Percentiles rank a stretch among this genome's conserved stretches.
phyloP scores from a whole-genome alignment of 1,140 invertebrate genomes.

The Galendromus occidentalis region DNA sequence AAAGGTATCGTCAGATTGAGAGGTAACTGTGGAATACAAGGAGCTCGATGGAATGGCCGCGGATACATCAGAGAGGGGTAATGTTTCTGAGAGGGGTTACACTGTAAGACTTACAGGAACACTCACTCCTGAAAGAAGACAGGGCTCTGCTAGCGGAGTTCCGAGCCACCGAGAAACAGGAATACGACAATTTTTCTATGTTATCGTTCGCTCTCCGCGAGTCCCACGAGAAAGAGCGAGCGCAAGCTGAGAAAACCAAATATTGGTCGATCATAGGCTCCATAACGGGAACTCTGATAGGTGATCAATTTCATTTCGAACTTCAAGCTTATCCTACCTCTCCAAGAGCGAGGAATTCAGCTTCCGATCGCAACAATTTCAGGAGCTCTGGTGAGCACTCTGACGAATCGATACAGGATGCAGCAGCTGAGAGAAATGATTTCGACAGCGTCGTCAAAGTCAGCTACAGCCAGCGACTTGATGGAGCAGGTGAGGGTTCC shows the following conservation, averaged over 20 bases:
- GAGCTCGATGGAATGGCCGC: too few species aligned
- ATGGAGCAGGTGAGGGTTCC: neutral
- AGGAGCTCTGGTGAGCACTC: neutral
- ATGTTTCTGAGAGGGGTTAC: too few species aligned
- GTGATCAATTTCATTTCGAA: conserved; percentile 19
- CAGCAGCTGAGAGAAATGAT: neutral
- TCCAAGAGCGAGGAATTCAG: too few species aligned
- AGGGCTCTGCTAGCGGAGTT: conserved; percentile 25
- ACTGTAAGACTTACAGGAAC: conserved; percentile 23
- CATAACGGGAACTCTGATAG: conserved; percentile 42
- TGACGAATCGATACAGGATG: neutral
- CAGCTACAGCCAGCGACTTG: neutral
- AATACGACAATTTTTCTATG: conserved; percentile 42
- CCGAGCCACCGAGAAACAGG: conserved; percentile 28
- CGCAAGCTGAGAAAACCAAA: conserved; percentile 49
- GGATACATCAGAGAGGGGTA: too few species aligned
- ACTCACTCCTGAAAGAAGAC: conserved; percentile 29
- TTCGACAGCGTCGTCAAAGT: neutral
- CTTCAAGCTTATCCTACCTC: neutral
- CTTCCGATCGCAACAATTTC: neutral
- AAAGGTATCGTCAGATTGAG: conserved; percentile 20
- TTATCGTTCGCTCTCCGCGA: conserved; percentile 45
- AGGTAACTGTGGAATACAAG: neutral
- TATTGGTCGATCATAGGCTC: conserved; percentile 55
- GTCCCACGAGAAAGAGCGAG: conserved; percentile 48